Base-by-base conservation (phyloP, 2,888 invertebrate species). In the Calameuta pallipes region DNA sequence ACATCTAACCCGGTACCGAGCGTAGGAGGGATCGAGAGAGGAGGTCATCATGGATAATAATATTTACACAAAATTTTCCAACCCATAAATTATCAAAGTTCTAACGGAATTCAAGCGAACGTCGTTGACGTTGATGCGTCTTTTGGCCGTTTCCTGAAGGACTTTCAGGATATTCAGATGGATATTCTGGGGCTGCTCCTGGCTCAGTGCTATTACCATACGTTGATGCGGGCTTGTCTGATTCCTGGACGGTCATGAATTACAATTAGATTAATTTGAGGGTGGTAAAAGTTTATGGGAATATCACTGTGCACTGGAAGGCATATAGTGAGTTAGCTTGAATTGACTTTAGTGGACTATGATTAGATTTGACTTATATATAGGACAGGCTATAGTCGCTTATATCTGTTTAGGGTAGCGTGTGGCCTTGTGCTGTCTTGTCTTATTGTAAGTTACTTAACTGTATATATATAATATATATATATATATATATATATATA, bases 1-100 rank as follows among this genome's bases (percentile, higher is more conserved):
- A 23, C 23, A 2, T 56, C 9, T 23, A 9, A 23, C 9, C 9
- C 56, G 56, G 13, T 41, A 15, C 15, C 13, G 41, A 41, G 41
- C 6, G 0, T 23, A 23, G 56, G 9, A 23, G 56, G 6, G 6
- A 13, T 0, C 36, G 3, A 36, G 37, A 23, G 15, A 15, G 6
- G 41, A 41, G 13, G 41, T 56, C 56, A 56, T 56, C 56, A 6
- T 56, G 56, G 23, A 56, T 23, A 56, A 56, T 56, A 0, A 56
- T 56, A 56, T 56, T 56, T 56, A 56, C 23, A 56, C 56, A 9
- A 15, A 56, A 87, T 88, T 89, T 87, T 86, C 83, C 84, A 77
- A 76, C 82, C 85, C 85, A 85, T 89, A 89, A 89, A 89, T 89
- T 89, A 85, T 86, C 79, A 89, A 89, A 89, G 86, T 89, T 89